Percentiles rank a stretch among this genome's conserved stretches.
These are phyloP conservation scores for Tychaedon coryphoeus DNA, from an alignment of 2,113 vertebrate genomes.

Conservation along the genomic window DNA sequence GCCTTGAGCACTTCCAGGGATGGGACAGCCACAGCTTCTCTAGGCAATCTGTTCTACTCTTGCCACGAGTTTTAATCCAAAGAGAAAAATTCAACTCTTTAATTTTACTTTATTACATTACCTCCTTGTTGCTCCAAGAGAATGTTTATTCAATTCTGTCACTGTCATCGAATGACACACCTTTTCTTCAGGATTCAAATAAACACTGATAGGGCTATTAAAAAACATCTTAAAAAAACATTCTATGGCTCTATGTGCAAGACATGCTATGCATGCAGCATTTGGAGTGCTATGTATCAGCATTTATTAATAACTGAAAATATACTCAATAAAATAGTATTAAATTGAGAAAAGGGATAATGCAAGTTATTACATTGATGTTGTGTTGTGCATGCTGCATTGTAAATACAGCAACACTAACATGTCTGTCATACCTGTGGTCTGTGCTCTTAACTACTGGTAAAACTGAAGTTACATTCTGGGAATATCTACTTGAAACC, in stretches of 20 bases:
- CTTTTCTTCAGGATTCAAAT: background rate
- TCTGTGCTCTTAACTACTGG: background rate
- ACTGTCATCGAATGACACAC: background rate
- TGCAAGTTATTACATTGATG: slow-evolving; percentile 59
- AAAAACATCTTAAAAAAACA: background rate
- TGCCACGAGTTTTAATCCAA: background rate
- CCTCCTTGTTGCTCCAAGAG: background rate
- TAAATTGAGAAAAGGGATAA: slow-evolving; percentile 66
- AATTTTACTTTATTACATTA: background rate
- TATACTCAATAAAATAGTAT: background rate
- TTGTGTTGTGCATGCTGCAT: slow-evolving; percentile 17
- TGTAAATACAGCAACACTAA: background rate
- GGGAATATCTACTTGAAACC: background rate
- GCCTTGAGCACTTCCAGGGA: background rate
- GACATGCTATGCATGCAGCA: background rate
- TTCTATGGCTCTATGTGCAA: background rate
- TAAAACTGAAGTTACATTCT: background rate
- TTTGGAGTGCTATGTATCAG: background rate
- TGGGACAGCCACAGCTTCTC: background rate
- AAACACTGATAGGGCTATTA: background rate
- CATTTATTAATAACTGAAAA: background rate
- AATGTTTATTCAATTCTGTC: background rate
- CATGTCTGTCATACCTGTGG: slow-evolving; percentile 20
- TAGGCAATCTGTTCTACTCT: background rate
- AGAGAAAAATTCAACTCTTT: background rate